Evolutionary conservation across 1,140 invertebrate genomes (phyloP), one percentile per base, ranked within the genome.

Genomic region (Bombyx mandarina): DNA sequence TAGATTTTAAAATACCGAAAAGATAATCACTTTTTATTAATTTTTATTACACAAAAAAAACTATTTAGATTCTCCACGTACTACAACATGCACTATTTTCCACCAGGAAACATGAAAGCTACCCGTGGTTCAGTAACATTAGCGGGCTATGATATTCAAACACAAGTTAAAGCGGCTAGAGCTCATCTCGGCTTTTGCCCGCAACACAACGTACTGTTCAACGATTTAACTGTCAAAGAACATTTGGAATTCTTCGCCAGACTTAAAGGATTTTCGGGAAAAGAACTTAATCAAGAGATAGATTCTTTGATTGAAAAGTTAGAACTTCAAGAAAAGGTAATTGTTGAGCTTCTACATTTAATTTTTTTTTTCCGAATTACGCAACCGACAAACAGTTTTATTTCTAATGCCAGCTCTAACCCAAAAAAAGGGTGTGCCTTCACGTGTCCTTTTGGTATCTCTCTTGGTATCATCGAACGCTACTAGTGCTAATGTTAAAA

Each of bases 151-250:
- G 91, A 95, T 72, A 93, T 96, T 46, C 71, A 81, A 9, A 88
- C 66, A 4, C 81, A 92, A 52, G 84, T 89, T 9, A 65, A 58
- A 1, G 61, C 65, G 7, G 93, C 94, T 1, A 89, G 95, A 22
- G 80, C 88, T 45, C 93, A 92, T 59, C 83, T 97, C 1, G 96
- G 96, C 6, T 88, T 97, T 6, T 99, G 98, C 86, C 97, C 97
- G 8, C 98, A 99, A 82, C 96, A 98, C 78, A 96, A 99, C 82
- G 94, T 99, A 60, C 89, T 99, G 1, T 98, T 99, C 79, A 93
- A 96, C 56, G 93, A 95, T 67, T 88, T 99, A 50, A 98, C 94
- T 12, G 97, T 98, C 0, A 88, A 90, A 42, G 95, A 99, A 84
- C 97, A 99, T 85, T 89, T 99, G 8, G 88, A 93, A 57, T 98